phyloP scores from a whole-genome alignment of 37 sponge, comb jelly and placozoan species.

The Petrosia ficiformis region DNA sequence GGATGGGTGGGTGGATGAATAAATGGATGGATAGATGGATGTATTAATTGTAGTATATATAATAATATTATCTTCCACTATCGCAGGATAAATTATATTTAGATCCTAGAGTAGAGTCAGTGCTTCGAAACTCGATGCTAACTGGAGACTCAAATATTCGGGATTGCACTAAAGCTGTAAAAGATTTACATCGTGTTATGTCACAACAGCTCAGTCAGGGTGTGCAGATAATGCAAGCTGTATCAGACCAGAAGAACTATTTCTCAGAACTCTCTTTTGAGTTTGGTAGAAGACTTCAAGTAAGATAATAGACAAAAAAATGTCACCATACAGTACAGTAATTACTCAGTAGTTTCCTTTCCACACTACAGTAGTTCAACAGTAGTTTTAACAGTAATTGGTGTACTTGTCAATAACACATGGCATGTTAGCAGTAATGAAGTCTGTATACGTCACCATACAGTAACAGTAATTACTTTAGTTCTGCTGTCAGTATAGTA shows the following conservation, averaged over 20 bases:
- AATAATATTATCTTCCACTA: not conserved
- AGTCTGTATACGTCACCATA: not conserved
- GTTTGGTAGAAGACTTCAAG: conserved; percentile 37
- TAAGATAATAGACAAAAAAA: not conserved
- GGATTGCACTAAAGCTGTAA: conserved; percentile 57
- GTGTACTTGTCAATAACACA: too few relatives aligned
- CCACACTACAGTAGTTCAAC: too few relatives aligned
- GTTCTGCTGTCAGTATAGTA: too few relatives aligned
- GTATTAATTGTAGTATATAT: too few relatives aligned
- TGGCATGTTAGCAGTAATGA: not conserved
- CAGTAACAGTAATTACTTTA: too few relatives aligned
- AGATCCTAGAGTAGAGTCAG: conserved; percentile 32
- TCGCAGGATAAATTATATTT: conserved; percentile 68
- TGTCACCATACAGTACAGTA: too few relatives aligned
- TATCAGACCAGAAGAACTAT: conserved; percentile 40
- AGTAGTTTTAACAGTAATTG: too few relatives aligned
- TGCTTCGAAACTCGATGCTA: conserved; percentile 27
- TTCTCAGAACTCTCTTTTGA: conserved; percentile 34
- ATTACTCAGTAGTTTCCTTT: too few relatives aligned
- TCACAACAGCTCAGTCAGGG: conserved; percentile 43
- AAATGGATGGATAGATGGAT: too few relatives aligned
- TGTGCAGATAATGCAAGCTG: conserved; percentile 54
- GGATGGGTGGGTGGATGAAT: too few relatives aligned
- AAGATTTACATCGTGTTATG: conserved; percentile 30
- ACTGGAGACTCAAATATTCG: conserved; percentile 11